Percentiles rank a stretch among this genome's conserved stretches.
Conservation (phyloP, 2,797 vertebrate genomes). For the Lates japonicus region DNA sequence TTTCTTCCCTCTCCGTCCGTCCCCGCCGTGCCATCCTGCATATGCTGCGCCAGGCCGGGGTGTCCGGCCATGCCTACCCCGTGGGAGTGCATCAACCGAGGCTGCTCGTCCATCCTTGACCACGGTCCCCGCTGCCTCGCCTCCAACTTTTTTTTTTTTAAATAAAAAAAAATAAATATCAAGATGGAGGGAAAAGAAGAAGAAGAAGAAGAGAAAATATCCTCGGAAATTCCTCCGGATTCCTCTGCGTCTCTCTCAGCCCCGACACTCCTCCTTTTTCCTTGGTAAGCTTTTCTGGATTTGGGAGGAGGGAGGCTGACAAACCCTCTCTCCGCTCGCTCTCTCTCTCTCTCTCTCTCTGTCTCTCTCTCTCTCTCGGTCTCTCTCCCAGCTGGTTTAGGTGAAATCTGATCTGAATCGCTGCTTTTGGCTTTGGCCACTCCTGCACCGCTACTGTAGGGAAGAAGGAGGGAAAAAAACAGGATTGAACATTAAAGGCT, state of each 20-base stretch:
- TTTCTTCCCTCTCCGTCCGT: conserved; percentile 96
- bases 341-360: conserved; percentile 48
- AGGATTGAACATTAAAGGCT: conserved; percentile 73
- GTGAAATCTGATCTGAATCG: conserved; percentile 90
- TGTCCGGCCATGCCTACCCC: conserved; percentile 97
- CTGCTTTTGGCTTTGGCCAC: conserved; percentile 86
- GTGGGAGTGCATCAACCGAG: conserved; percentile 97
- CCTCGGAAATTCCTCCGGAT: conserved; percentile 85
- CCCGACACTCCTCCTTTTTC: conserved; percentile 82
- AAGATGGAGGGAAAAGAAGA: conserved; percentile 5
- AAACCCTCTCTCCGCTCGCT: conserved; percentile 55
- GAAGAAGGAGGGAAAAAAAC: conserved; percentile 37
- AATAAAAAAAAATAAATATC: conserved; percentile 60
- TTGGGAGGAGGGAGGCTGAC: conserved; percentile 84
- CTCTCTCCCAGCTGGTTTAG: conserved; percentile 84
- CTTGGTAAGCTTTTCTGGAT: conserved; percentile 84
- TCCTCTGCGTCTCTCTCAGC: conserved; percentile 77
- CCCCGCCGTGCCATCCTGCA: conserved; percentile 95
- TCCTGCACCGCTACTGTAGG: conserved; percentile 82
- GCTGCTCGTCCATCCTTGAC: conserved; percentile 93
- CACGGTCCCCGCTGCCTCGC: conserved; percentile 79
- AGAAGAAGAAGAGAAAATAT: conserved; percentile 71
- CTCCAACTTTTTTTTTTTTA: conserved; percentile 77
- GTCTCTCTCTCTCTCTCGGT: conserved; percentile 57
- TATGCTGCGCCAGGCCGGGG: conserved; percentile 97